Evolutionary conservation across 2,797 vertebrate genomes (phyloP).

Genomic region (Hydrophis major): DNA sequence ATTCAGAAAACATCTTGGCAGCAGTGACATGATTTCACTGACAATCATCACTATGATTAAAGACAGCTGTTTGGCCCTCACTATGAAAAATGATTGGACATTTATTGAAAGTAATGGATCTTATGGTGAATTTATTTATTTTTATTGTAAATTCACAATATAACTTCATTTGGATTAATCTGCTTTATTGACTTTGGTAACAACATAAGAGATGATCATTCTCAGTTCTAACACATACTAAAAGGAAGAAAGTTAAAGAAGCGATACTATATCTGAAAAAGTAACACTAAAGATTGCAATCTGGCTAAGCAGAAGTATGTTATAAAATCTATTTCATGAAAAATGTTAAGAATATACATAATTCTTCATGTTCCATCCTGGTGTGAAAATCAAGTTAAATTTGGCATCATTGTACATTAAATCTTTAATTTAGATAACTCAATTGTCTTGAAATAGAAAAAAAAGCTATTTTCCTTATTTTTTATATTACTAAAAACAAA

Average conservation of each 20-base stretch:
- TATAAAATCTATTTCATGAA: neutral
- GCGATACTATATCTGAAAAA: neutral
- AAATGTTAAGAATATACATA: neutral
- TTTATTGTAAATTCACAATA: neutral
- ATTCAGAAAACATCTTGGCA: neutral
- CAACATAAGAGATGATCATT: neutral
- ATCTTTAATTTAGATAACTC: neutral
- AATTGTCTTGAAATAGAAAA: neutral
- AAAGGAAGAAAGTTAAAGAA: neutral
- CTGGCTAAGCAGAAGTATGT: neutral
- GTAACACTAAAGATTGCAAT: neutral
- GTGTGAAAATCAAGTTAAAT: neutral
- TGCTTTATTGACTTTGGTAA: neutral
- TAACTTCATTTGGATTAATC: neutral
- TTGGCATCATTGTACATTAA: neutral
- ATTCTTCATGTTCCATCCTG: neutral
- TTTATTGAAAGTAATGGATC: neutral
- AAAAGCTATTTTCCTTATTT: neutral
- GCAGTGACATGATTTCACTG: neutral
- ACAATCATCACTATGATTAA: neutral
- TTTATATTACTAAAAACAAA: neutral
- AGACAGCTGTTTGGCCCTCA: neutral
- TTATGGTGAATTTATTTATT: neutral
- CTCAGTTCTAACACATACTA: neutral
- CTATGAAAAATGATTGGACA: neutral